Conservation (phyloP, 23 tunicate species). For the Diplosoma virens region DNA sequence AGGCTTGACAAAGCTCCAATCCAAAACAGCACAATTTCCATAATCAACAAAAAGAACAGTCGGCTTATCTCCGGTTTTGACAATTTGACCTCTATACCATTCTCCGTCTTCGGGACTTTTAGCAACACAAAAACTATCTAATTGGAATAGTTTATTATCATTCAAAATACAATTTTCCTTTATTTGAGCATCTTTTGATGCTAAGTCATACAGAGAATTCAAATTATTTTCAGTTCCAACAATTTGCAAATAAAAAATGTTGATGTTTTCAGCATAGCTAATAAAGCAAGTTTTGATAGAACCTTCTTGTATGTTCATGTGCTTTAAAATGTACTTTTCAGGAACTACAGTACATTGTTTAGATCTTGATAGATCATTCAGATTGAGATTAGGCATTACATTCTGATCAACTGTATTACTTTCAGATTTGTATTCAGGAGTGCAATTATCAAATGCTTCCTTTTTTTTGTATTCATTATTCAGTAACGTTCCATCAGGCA, state of each 20-base stretch:
- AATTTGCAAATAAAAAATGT: constrained; percentile 37
- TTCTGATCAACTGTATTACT: no score
- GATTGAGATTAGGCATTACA: no score
- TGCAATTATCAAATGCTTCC: no score
- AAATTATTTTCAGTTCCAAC: constrained; percentile 19
- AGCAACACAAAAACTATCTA: constrained; percentile 47
- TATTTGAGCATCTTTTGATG: not conserved
- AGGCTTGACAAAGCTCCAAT: not conserved
- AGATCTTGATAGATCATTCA: no score
- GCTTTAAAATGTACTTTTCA: not conserved
- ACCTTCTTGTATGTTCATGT: not conserved
- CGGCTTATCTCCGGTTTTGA: not conserved
- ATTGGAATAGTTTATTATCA: not conserved
- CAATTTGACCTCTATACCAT: constrained; percentile 66
- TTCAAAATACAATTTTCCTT: not conserved
- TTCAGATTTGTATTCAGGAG: no score
- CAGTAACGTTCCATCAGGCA: constrained; percentile 55
- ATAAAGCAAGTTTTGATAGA: constrained; percentile 8
- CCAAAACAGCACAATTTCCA: constrained; percentile 54
- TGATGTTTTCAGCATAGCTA: constrained; percentile 38
- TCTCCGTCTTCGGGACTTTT: constrained; percentile 76
- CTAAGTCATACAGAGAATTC: not conserved
- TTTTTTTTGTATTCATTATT: constrained; percentile 52
- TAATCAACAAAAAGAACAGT: constrained; percentile 68
- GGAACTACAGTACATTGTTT: no score